Base-by-base conservation (phyloP, 2,797 vertebrate species). In the Brotula barbata region DNA sequence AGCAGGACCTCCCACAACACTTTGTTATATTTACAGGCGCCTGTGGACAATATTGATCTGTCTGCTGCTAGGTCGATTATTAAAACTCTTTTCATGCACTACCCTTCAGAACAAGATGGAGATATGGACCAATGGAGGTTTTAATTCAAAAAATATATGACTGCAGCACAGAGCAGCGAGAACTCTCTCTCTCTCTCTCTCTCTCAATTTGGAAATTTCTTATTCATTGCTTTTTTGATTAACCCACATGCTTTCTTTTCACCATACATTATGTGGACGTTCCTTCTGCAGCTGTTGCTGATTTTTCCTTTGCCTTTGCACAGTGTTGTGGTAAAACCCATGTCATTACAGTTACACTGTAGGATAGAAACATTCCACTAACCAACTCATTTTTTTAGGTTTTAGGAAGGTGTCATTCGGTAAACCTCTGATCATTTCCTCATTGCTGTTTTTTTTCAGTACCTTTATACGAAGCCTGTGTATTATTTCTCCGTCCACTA, bases 1-100 rank as follows among this genome's bases (percentile, higher is more conserved):
- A n/a, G 11, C 33, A 21, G 36, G 28, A 7, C 36, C 36, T 55
- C 9, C 2, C 49, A 55, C 55, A 61, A 37, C 45, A 44, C 55
- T 42, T 28, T 55, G 20, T 48, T 75, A 33, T 72, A 79, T 86
- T 64, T 71, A 70, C 53, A 64, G 52, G 50, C 7, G 15, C 1
- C 25, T 58, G 64, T 73, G 75, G 76, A 68, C 54, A 22, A 11
- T 52, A 85, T 86, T 73, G 81, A 87, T 83, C 65, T 25, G 31
- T 33, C 21, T n/a, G 51, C 68, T 64, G 64, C 60, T 60, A 71
- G 68, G 40, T 50, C 62, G 52, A 67, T 73, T 51, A 77, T 71
- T 69, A 77, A 69, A 40, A 2, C 33, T 45, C 33, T 33, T 68
- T 74, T 72, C 52, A 71, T 70, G 71, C 59, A 47, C 56, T 75